These are phyloP conservation scores for Genyomyrus donnyi DNA, from an alignment of 2,113 vertebrate species.

Conservation along the genomic window DNA sequence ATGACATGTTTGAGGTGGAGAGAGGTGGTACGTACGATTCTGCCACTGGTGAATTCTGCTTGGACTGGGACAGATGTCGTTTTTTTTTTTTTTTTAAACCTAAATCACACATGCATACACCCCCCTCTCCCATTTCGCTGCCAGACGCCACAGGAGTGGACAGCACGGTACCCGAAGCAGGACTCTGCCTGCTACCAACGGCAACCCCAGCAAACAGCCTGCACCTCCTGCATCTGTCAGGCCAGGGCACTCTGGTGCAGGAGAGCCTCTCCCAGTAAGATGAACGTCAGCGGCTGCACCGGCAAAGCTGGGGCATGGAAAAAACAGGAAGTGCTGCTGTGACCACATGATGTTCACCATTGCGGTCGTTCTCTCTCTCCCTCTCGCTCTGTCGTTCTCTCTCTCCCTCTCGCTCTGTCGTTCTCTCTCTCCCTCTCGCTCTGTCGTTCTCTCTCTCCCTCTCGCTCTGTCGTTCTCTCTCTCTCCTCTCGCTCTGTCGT, in stretches of 20 bases:
- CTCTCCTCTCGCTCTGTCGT: neutral
- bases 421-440: neutral
- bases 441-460: neutral
- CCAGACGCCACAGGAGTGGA: slow-evolving; percentile 50
- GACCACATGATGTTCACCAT: neutral
- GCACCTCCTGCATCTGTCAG: slow-evolving; percentile 80
- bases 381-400: too few species aligned
- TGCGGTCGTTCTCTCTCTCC: neutral
- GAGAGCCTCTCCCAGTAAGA: slow-evolving; percentile 75
- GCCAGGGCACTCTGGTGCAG: slow-evolving; percentile 67
- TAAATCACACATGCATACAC: neutral
- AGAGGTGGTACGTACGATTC: slow-evolving; percentile 37
- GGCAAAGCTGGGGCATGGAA: neutral
- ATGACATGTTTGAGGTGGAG: slow-evolving; percentile 75
- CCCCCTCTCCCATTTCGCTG: neutral
- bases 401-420: neutral
- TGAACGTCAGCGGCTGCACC: neutral
- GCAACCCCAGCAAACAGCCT: slow-evolving; percentile 71
- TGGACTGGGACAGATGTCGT: neutral
- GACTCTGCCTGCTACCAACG: slow-evolving; percentile 47
- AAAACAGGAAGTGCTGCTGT: neutral
- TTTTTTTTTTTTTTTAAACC: neutral
- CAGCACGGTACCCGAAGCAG: slow-evolving; percentile 56
- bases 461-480: neutral
- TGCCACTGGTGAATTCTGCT: neutral